Evolutionary conservation across 2,888 invertebrate genomes (phyloP).

Genomic region (Hyposoter dolosus): DNA sequence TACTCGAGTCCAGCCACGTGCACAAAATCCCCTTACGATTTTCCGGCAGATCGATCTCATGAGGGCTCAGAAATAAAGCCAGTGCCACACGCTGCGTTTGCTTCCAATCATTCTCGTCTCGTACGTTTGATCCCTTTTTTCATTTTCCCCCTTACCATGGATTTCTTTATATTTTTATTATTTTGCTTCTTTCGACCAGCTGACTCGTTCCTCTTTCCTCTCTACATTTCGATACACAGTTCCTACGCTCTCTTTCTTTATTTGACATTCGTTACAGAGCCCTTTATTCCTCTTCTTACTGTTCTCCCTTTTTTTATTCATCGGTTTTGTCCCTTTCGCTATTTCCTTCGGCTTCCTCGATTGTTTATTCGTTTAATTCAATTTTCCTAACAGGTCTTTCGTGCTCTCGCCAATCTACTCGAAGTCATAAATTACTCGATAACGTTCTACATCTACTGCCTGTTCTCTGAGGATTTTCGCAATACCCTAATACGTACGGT

Average conservation of each 20-base stretch:
- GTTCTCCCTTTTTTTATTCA: neutral
- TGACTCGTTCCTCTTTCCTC: neutral
- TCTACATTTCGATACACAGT: neutral
- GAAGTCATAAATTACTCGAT: slow-evolving; percentile 92
- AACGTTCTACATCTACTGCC: slow-evolving; percentile 92
- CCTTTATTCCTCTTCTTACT: neutral
- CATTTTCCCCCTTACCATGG: neutral
- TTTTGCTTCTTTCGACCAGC: neutral
- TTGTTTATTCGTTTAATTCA: slow-evolving; percentile 42
- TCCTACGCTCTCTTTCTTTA: neutral
- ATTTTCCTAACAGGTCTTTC: slow-evolving; percentile 86
- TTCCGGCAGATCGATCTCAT: slow-evolving; percentile 48
- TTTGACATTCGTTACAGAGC: neutral
- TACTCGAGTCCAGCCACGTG: slow-evolving; percentile 1
- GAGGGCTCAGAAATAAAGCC: slow-evolving; percentile 47
- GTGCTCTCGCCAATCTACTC: slow-evolving; percentile 90
- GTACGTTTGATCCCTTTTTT: slow-evolving; percentile 23
- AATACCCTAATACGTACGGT: slow-evolving; percentile 89
- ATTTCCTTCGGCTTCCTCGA: slow-evolving; percentile 19
- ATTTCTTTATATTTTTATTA: neutral
- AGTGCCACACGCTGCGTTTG: slow-evolving; percentile 58
- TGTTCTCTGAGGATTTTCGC: slow-evolving; percentile 92
- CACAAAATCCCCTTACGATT: slow-evolving; percentile 41
- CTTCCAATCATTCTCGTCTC: slow-evolving; percentile 57
- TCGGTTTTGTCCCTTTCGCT: neutral